These are phyloP conservation scores for Gasterosteus nipponicus DNA, from an alignment of 2,113 vertebrate genomes.

Conservation along the genomic window DNA sequence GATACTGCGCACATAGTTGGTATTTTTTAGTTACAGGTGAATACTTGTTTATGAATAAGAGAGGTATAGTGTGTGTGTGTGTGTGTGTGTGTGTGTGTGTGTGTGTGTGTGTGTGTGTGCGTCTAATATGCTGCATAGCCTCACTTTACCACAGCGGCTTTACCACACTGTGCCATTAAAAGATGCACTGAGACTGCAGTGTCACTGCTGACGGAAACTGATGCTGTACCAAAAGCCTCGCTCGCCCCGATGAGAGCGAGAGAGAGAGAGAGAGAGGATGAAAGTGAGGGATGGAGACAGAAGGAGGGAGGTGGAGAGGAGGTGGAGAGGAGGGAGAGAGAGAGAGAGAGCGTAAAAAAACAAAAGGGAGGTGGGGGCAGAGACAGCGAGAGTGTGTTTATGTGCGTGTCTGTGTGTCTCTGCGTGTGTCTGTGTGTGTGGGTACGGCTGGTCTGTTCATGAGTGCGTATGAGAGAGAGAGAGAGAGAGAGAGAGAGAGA, in stretches of 20 bases:
- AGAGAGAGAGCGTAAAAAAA: slow-evolving; percentile 24
- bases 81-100: slow-evolving; percentile 1
- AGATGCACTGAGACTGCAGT: slow-evolving; percentile 81
- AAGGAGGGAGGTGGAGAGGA: slow-evolving; percentile 3
- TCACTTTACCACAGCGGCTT: slow-evolving; percentile 43
- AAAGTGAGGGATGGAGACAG: slow-evolving; percentile 1
- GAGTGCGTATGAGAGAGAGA: not conserved
- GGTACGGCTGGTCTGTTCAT: slow-evolving; percentile 9
- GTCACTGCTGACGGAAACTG: slow-evolving; percentile 81
- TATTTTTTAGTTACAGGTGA: no score
- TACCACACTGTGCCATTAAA: slow-evolving; percentile 64
- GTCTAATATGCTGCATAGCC: slow-evolving; percentile 20
- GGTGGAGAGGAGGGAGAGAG: not conserved
- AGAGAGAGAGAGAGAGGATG: slow-evolving; percentile 20
- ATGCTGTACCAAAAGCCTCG: slow-evolving; percentile 72
- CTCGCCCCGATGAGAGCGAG: slow-evolving; percentile 52
- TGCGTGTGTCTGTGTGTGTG: not conserved
- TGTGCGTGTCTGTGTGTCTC: slow-evolving; percentile 9
- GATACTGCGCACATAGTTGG: not conserved
- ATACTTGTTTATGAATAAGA: not conserved
- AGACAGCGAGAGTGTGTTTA: not conserved
- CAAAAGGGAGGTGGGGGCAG: slow-evolving; percentile 26
- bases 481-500: slow-evolving; percentile 6
- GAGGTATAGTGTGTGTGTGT: no score
- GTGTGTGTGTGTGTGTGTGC: slow-evolving; percentile 5